These are phyloP conservation scores for Ceratosolen fusciceps DNA, from an alignment of 1,140 invertebrate species.

Conservation along the genomic window DNA sequence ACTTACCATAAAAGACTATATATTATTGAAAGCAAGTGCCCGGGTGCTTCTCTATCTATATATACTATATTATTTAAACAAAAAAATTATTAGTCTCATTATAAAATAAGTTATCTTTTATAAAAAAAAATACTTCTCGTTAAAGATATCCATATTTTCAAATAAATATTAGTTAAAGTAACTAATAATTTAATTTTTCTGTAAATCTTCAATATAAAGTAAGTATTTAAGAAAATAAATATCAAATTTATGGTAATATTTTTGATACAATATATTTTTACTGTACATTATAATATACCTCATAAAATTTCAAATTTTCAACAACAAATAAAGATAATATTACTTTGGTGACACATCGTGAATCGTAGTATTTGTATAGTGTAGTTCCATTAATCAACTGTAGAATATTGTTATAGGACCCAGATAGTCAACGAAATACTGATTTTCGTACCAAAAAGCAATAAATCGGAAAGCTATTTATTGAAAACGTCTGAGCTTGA, in stretches of 20 bases:
- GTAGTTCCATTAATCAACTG: neutral
- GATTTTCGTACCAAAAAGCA: neutral
- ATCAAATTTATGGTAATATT: neutral
- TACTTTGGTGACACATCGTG: neutral
- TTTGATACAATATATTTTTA: neutral
- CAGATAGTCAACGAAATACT: neutral
- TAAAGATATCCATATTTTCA: too few species aligned
- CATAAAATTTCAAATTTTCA: neutral
- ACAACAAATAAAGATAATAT: constrained; percentile 17
- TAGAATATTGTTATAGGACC: constrained; percentile 14
- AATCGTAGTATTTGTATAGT: constrained; percentile 3
- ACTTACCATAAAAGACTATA: too few species aligned
- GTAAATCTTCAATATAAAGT: too few species aligned
- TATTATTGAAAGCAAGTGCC: too few species aligned
- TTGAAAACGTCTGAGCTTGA: neutral
- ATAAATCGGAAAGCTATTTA: neutral
- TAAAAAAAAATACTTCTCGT: too few species aligned
- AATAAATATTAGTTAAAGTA: too few species aligned
- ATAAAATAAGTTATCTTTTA: too few species aligned
- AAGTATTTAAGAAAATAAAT: neutral
- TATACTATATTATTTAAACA: too few species aligned
- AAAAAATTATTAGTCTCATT: too few species aligned
- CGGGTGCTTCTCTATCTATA: too few species aligned
- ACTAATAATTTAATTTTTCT: too few species aligned
- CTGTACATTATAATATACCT: neutral